These are phyloP conservation scores for Halichoerus grypus DNA, from an alignment of 2,113 vertebrate species.

Conservation along the genomic window DNA sequence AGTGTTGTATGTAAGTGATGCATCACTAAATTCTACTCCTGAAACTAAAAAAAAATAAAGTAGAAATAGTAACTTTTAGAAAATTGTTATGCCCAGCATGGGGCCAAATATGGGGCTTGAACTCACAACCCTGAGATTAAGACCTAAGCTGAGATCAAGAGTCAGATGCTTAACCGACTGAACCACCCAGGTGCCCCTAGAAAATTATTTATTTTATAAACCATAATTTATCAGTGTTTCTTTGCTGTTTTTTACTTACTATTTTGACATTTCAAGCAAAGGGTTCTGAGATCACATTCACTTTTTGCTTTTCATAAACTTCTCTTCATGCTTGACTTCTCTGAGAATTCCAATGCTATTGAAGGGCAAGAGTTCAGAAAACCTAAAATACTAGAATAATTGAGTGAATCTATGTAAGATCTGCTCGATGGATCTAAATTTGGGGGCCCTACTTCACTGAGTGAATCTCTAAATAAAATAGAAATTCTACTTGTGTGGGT, in stretches of 20 bases:
- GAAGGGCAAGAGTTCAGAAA: constrained; percentile 41
- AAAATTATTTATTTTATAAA: not conserved
- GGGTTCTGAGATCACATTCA: not conserved
- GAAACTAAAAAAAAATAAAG: too few species aligned
- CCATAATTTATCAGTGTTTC: not conserved
- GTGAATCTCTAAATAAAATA: not conserved
- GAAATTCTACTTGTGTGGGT: not conserved
- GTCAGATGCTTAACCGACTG: not conserved
- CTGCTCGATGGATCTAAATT: not conserved
- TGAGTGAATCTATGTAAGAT: not conserved
- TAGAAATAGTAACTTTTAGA: not conserved
- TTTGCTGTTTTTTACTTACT: not conserved
- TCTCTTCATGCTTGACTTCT: not conserved
- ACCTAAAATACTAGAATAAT: not conserved
- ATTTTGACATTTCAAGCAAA: not conserved
- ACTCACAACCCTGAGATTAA: not conserved
- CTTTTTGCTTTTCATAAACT: not conserved
- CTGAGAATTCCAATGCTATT: not conserved
- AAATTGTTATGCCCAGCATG: not conserved
- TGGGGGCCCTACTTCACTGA: not conserved
- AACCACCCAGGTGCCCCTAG: not conserved
- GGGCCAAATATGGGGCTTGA: not conserved
- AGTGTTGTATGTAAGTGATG: too few species aligned
- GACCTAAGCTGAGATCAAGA: not conserved
- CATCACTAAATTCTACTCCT: too few species aligned